phyloP scores from a whole-genome alignment of 1,140 invertebrate genomes.

The Dendrolimus punctatus region DNA sequence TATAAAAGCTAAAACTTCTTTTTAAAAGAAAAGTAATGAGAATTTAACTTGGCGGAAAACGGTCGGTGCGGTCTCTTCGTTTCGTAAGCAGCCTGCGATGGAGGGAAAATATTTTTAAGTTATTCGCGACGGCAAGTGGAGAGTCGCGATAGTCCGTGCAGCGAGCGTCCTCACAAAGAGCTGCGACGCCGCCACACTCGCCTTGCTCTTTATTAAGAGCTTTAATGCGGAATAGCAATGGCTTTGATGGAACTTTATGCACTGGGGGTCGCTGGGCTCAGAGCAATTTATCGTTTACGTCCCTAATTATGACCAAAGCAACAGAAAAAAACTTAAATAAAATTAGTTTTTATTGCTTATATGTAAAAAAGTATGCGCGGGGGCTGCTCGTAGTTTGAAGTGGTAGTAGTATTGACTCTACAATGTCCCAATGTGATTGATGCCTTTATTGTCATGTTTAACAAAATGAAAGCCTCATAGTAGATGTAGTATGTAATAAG shows the following conservation, averaged over 20 bases:
- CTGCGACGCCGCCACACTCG: constrained; percentile 28
- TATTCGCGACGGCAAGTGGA: constrained; percentile 28
- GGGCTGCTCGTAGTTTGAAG: no score
- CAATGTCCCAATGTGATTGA: no score
- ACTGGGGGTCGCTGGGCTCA: constrained; percentile 20
- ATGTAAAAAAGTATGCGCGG: neutral
- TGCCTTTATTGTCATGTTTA: no score
- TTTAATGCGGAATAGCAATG: constrained; percentile 47
- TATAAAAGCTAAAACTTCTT: constrained; percentile 52
- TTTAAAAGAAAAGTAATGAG: constrained; percentile 63
- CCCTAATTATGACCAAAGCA: constrained; percentile 39
- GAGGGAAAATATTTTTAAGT: constrained; percentile 49
- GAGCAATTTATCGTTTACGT: constrained; percentile 38
- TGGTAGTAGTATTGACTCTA: no score
- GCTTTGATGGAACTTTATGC: constrained; percentile 52
- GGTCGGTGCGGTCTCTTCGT: constrained; percentile 29
- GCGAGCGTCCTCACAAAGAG: constrained; percentile 38
- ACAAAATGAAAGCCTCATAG: no score
- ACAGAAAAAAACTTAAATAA: constrained; percentile 11
- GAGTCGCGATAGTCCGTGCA: constrained; percentile 25
- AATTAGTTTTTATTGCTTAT: neutral
- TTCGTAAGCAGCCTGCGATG: constrained; percentile 30
- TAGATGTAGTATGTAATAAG: no score
- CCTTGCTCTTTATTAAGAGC: constrained; percentile 46
- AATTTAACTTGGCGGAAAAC: constrained; percentile 64